phyloP scores from a whole-genome alignment of 2,888 invertebrate genomes.

The Lysandra bellargus region DNA sequence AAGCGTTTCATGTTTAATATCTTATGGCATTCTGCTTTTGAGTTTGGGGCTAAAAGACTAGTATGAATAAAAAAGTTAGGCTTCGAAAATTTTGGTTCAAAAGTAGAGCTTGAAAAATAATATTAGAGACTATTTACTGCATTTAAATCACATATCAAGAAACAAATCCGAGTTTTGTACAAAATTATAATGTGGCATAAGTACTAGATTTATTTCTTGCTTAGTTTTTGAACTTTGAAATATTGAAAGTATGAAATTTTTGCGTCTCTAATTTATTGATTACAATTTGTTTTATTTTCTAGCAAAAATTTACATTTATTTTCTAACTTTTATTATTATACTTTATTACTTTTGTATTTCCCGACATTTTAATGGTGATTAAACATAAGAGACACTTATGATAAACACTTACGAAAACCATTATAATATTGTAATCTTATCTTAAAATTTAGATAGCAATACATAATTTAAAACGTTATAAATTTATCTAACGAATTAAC shows the following conservation, averaged over 20 bases:
- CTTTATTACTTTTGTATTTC: background rate
- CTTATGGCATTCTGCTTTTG: conserved; percentile 27
- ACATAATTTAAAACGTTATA: background rate
- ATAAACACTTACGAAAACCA: background rate
- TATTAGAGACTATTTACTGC: background rate
- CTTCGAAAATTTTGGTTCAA: conserved; percentile 18
- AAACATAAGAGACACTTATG: background rate
- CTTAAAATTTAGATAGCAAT: background rate
- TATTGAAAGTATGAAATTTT: background rate
- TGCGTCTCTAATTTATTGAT: background rate
- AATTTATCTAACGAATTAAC: background rate
- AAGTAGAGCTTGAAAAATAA: background rate
- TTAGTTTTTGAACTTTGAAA: background rate
- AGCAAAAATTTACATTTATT: background rate
- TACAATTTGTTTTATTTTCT: conserved; percentile 1
- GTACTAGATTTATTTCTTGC: background rate
- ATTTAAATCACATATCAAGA: background rate
- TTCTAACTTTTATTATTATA: conserved; percentile 19
- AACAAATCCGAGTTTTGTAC: background rate
- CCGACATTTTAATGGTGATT: background rate
- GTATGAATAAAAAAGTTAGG: conserved; percentile 15
- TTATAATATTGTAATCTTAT: background rate
- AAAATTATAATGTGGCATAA: background rate
- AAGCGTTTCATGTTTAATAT: conserved; percentile 25
- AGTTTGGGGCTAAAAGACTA: conserved; percentile 27